These are phyloP conservation scores for Tinea pellionella DNA, from an alignment of 2,888 invertebrate species.

Conservation along the genomic window DNA sequence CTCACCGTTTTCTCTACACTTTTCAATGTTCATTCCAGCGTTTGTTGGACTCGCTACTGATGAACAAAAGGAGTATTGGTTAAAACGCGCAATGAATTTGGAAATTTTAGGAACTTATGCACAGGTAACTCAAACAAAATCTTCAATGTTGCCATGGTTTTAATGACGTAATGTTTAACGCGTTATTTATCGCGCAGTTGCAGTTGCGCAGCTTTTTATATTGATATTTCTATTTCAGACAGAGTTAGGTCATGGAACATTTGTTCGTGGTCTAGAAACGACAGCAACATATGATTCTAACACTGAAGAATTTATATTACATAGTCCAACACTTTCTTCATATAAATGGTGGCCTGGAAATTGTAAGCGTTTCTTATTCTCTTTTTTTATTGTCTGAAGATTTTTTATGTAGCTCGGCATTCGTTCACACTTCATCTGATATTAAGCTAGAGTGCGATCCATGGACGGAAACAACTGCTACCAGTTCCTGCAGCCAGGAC, in stretches of 20 bases:
- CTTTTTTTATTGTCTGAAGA: too few species aligned
- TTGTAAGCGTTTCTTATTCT: slow-evolving; percentile 56
- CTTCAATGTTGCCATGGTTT: too few species aligned
- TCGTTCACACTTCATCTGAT: too few species aligned
- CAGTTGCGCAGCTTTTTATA: too few species aligned
- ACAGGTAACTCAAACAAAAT: too few species aligned
- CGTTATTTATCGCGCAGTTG: too few species aligned
- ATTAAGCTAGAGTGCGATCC: too few species aligned
- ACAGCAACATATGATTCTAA: slow-evolving; percentile 88
- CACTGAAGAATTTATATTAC: slow-evolving; percentile 86
- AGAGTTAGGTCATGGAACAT: slow-evolving; percentile 95
- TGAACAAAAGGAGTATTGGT: slow-evolving; percentile 88
- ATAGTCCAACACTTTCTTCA: slow-evolving; percentile 87
- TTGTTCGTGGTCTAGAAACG: slow-evolving; percentile 91
- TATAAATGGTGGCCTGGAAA: slow-evolving; percentile 98
- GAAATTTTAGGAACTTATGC: slow-evolving; percentile 94
- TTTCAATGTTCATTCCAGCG: slow-evolving; percentile 90
- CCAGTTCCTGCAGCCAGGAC: too few species aligned
- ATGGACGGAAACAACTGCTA: too few species aligned
- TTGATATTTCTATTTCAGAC: slow-evolving; percentile 68
- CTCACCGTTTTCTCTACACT: slow-evolving; percentile 78
- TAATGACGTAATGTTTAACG: too few species aligned
- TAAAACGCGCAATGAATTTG: slow-evolving; percentile 79
- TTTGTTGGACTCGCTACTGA: slow-evolving; percentile 86
- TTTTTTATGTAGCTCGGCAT: too few species aligned